Percentiles rank a stretch among this genome's conserved stretches.
Conservation (phyloP, 2,797 vertebrate species). For the Natrix natrix region DNA sequence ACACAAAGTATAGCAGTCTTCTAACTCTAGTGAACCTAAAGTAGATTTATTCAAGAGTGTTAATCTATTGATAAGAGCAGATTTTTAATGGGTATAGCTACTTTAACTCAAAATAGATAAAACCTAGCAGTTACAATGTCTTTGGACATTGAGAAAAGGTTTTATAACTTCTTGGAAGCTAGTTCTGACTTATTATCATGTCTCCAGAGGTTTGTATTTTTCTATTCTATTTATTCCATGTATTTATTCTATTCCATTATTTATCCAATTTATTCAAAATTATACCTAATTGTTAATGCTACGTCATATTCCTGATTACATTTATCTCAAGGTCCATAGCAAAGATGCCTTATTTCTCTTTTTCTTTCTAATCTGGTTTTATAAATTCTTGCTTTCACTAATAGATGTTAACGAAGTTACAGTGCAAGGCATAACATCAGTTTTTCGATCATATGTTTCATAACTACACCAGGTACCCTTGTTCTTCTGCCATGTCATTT, state of each 20-base stretch:
- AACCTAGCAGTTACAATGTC: neutral
- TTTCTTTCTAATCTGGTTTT: neutral
- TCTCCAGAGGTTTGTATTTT: neutral
- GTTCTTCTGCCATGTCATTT: neutral
- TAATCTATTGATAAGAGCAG: neutral
- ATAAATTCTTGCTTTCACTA: neutral
- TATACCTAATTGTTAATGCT: neutral
- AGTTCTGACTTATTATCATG: neutral
- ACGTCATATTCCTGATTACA: neutral
- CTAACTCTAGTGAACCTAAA: neutral
- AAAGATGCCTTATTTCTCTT: neutral
- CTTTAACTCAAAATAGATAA: neutral
- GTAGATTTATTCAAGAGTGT: neutral
- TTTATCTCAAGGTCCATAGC: neutral
- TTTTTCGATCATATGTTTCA: neutral
- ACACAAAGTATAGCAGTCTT: neutral
- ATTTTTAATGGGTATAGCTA: neutral
- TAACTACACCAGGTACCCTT: neutral
- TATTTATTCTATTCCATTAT: neutral
- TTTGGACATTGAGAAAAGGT: neutral
- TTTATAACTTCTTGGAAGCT: neutral
- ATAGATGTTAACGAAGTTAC: neutral
- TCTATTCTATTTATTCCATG: neutral
- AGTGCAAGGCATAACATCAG: neutral
- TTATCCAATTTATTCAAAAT: neutral